Conservation (phyloP, 1,140 invertebrate genomes). For the Solen grandis region DNA sequence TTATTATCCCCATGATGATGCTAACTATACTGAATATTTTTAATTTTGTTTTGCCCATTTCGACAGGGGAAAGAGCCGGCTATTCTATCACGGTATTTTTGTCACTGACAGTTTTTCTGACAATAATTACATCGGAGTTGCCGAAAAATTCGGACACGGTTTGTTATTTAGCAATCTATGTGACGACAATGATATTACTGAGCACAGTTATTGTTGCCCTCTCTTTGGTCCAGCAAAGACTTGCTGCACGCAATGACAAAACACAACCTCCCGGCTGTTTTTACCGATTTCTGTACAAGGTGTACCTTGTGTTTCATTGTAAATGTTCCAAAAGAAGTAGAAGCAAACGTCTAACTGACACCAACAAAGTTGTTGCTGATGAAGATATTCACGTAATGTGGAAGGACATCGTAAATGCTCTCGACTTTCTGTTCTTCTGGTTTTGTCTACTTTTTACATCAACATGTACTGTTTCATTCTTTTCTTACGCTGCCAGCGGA, state of each 20-base stretch:
- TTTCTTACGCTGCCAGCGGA: too few relatives aligned
- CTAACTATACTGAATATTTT: slow-evolving; percentile 56
- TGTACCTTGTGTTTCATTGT: too few relatives aligned
- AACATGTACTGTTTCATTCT: too few relatives aligned
- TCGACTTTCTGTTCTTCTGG: slow-evolving; percentile 18
- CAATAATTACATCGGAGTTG: slow-evolving; percentile 46
- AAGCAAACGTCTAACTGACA: too few relatives aligned
- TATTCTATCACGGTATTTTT: slow-evolving; percentile 60
- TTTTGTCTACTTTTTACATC: not conserved
- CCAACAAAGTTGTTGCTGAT: not conserved
- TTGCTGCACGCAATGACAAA: not conserved
- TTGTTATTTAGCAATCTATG: slow-evolving; percentile 40
- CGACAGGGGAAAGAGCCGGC: slow-evolving; percentile 58
- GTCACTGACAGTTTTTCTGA: slow-evolving; percentile 64
- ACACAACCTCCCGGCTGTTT: not conserved
- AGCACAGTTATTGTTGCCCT: slow-evolving; percentile 26
- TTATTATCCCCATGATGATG: slow-evolving; percentile 59
- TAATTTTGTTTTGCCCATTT: slow-evolving; percentile 56
- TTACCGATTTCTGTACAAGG: not conserved
- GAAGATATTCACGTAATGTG: not conserved
- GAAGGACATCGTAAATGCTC: not conserved
- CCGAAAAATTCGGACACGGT: slow-evolving; percentile 55
- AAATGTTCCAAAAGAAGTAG: too few relatives aligned
- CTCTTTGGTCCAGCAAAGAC: slow-evolving; percentile 2
- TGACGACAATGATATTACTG: not conserved